Evolutionary conservation across 1,140 invertebrate genomes (phyloP).

Genomic region (Nephila pilipes): DNA sequence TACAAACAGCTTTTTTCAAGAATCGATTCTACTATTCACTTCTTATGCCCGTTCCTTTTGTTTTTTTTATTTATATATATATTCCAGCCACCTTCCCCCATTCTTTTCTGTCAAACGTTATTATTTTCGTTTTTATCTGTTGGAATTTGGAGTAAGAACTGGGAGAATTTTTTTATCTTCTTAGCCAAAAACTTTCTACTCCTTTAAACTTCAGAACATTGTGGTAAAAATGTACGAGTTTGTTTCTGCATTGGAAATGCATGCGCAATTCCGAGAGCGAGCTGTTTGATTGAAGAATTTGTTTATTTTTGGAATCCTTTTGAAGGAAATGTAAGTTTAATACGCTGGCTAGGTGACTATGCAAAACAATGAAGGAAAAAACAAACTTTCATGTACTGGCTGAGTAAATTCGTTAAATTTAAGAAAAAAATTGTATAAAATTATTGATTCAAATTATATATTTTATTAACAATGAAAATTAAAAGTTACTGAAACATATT

Average conservation of each 20-base stretch:
- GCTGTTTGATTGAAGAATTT: neutral
- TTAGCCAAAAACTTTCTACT: neutral
- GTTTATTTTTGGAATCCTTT: neutral
- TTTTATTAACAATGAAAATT: no score
- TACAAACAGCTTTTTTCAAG: slow-evolving; percentile 39
- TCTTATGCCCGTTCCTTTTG: neutral
- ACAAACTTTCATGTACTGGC: no score
- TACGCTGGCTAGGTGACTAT: no score
- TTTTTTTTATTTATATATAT: neutral
- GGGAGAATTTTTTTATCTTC: neutral
- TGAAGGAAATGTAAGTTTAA: no score
- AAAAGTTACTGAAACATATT: no score
- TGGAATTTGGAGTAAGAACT: neutral
- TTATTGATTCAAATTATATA: no score
- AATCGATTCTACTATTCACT: slow-evolving; percentile 56
- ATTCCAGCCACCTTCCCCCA: neutral
- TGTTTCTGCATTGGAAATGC: neutral
- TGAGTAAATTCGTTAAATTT: no score
- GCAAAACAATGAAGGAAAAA: no score
- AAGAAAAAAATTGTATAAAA: no score
- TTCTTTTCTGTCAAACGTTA: slow-evolving; percentile 45
- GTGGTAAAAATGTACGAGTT: neutral
- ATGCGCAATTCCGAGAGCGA: neutral
- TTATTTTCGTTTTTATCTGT: slow-evolving; percentile 38
- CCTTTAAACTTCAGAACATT: neutral